These are phyloP conservation scores for Gadus chalcogrammus DNA, from an alignment of 2,113 vertebrate genomes.

Conservation along the genomic window DNA sequence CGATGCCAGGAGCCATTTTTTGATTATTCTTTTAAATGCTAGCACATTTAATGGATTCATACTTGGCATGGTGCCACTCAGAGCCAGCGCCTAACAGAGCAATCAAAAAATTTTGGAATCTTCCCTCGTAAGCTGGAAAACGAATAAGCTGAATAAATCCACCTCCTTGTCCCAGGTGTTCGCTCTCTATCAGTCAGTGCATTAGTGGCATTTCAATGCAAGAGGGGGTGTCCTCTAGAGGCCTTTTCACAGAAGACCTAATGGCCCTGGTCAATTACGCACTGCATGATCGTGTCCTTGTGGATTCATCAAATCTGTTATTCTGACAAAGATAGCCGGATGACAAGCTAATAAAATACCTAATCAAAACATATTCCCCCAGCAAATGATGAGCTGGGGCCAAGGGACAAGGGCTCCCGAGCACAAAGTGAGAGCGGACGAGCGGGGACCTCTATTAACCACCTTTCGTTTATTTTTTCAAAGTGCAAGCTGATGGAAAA, in stretches of 20 bases:
- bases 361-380: slow-evolving; percentile 11
- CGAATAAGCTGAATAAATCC: slow-evolving; percentile 28
- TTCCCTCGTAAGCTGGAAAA: slow-evolving; percentile 25
- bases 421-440: slow-evolving; percentile 3
- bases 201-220: slow-evolving; percentile 42
- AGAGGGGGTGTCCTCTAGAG: slow-evolving; percentile 40
- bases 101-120: slow-evolving; percentile 22
- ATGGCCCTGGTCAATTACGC: slow-evolving; percentile 38
- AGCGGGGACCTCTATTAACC: background rate
- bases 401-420: background rate
- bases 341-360: slow-evolving; percentile 21
- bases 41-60: too few relatives aligned
- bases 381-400: background rate
- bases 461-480: too few relatives aligned
- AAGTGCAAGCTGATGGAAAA: too few relatives aligned
- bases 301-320: slow-evolving; percentile 45
- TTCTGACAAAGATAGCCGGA: slow-evolving; percentile 27
- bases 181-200: slow-evolving; percentile 15
- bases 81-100: too few relatives aligned
- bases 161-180: slow-evolving; percentile 30
- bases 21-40: too few relatives aligned
- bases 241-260: slow-evolving; percentile 34
- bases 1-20: too few relatives aligned
- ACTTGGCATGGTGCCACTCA: too few relatives aligned
- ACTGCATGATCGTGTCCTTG: slow-evolving; percentile 47